Conservation (phyloP, 35 echinoderm and acorn worm genomes). For the Anneissia japonica region DNA sequence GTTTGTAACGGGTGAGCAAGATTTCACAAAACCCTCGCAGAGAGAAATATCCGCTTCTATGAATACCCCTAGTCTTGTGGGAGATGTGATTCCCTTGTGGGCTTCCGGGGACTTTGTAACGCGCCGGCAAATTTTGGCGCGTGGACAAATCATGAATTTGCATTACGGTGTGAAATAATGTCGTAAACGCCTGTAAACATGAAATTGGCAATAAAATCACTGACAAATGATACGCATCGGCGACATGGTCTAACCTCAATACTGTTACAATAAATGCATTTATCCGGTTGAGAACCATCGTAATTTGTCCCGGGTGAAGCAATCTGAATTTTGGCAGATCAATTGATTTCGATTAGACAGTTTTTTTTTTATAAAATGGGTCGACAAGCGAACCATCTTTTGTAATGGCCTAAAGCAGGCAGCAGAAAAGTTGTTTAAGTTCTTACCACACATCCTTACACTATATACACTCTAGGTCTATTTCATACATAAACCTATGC, state of each 20-base stretch:
- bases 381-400: too few relatives aligned
- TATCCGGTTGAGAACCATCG: neutral
- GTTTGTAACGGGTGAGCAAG: neutral
- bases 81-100: neutral
- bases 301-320: neutral
- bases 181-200: neutral
- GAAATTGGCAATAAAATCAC: neutral
- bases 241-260: neutral
- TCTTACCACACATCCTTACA: too few relatives aligned
- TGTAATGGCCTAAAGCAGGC: too few relatives aligned
- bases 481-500: too few relatives aligned
- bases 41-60: neutral
- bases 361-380: too few relatives aligned
- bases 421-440: too few relatives aligned
- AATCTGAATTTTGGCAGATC: too few relatives aligned
- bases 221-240: neutral
- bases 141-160: neutral
- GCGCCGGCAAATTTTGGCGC: neutral
- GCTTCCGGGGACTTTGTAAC: neutral
- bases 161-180: neutral
- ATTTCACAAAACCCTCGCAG: neutral
- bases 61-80: neutral
- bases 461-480: too few relatives aligned
- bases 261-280: neutral
- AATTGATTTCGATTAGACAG: too few relatives aligned